Percentiles rank a stretch among this genome's conserved stretches.
phyloP scores from a whole-genome alignment of 2,113 vertebrate genomes.

The Carettochelys insculpta region DNA sequence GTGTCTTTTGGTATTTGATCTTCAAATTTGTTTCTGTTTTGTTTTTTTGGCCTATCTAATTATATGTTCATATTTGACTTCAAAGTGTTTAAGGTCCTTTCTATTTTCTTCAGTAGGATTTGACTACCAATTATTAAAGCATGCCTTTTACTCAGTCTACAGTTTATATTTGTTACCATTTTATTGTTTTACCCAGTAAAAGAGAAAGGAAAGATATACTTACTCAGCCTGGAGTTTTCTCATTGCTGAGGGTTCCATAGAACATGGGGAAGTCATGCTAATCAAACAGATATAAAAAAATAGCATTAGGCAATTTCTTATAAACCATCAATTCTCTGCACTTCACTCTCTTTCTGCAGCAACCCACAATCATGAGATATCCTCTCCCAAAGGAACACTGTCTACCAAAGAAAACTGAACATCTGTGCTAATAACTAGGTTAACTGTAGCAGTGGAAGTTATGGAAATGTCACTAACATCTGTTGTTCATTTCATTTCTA shows the following conservation, averaged over 20 bases:
- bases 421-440: background rate
- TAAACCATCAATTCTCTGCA: background rate
- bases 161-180: background rate
- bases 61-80: background rate
- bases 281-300: constrained; percentile 5
- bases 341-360: background rate
- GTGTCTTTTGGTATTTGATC: background rate
- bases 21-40: too few species aligned
- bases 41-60: background rate
- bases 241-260: constrained; percentile 58
- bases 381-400: background rate
- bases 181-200: background rate
- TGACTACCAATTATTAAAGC: background rate
- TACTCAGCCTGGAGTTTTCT: constrained; percentile 80
- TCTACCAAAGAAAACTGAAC: background rate
- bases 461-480: background rate
- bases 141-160: too few species aligned
- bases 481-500: background rate
- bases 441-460: background rate
- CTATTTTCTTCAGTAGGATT: background rate
- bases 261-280: constrained; percentile 36
- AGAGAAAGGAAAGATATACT: constrained; percentile 62
- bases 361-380: background rate
- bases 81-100: background rate
- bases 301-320: background rate